Percentiles rank a stretch among this genome's conserved stretches.
Conservation (phyloP, 1,140 invertebrate species). For the Procambarus virginalis region DNA sequence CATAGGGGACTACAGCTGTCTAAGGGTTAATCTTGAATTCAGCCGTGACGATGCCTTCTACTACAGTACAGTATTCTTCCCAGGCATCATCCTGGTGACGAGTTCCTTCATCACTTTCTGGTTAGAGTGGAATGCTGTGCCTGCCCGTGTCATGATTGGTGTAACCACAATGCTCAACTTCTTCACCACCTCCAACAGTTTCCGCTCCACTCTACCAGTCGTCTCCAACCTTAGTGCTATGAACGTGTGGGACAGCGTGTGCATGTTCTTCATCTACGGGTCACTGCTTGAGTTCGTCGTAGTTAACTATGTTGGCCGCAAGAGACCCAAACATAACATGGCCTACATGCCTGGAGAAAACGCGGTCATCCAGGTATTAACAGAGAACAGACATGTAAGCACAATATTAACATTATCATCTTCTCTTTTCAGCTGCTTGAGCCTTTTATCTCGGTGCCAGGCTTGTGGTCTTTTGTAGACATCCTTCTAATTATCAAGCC, state of each 20-base stretch:
- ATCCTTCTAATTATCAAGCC: neutral
- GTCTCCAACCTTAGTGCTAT: constrained; percentile 95
- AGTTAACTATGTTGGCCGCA: constrained; percentile 92
- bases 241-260: constrained; percentile 97
- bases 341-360: constrained; percentile 91
- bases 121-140: constrained; percentile 97
- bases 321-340: constrained; percentile 82
- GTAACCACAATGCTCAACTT: constrained; percentile 98
- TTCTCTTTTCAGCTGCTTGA: neutral
- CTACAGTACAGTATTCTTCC: constrained; percentile 96
- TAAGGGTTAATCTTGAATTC: constrained; percentile 87
- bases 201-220: constrained; percentile 85
- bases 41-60: constrained; percentile 92
- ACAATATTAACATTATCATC: constrained; percentile 2
- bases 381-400: constrained; percentile 63
- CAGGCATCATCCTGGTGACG: constrained; percentile 94
- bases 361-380: constrained; percentile 88
- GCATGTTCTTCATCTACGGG: constrained; percentile 97
- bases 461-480: constrained; percentile 3
- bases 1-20: constrained; percentile 94
- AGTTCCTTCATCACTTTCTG: constrained; percentile 96
- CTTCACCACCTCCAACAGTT: constrained; percentile 86
- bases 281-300: constrained; percentile 94
- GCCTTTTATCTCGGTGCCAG: constrained; percentile 3
- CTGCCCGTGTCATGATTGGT: constrained; percentile 85